phyloP scores from a whole-genome alignment of 2,113 vertebrate species.

The Cryptotis parvus region DNA sequence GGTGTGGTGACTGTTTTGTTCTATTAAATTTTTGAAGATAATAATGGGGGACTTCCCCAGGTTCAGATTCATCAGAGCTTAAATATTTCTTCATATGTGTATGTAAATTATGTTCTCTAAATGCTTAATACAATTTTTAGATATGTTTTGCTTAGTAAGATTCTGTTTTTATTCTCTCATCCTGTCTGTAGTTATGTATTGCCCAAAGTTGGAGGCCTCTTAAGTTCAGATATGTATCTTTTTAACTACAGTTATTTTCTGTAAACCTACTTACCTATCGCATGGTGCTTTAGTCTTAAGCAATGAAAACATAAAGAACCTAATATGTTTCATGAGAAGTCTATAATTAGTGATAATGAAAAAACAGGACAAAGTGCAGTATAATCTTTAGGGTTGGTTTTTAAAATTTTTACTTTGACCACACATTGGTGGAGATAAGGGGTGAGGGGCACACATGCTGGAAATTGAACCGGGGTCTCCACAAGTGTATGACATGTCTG shows the following conservation, averaged over 20 bases:
- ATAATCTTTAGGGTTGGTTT: conserved; percentile 6
- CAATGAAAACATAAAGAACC: conserved; percentile 13
- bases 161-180: conserved; percentile 2
- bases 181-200: neutral
- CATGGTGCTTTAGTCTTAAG: conserved; percentile 29
- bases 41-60: neutral
- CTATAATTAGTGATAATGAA: neutral
- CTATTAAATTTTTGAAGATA: conserved; percentile 19
- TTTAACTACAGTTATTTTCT: conserved; percentile 1
- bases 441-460: neutral
- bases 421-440: neutral
- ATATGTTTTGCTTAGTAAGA: neutral
- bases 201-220: conserved; percentile 5
- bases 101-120: conserved; percentile 18
- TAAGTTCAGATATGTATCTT: conserved; percentile 12
- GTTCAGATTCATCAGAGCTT: conserved; percentile 17
- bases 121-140: conserved; percentile 1
- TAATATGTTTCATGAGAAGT: conserved; percentile 19
- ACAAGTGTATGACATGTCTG: too few species aligned
- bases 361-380: conserved; percentile 3
- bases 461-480: too few species aligned
- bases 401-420: neutral
- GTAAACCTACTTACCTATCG: neutral
- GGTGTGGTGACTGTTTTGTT: neutral
- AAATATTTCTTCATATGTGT: neutral